Conservation (phyloP, 2,797 vertebrate genomes). For the Mycteria americana region DNA sequence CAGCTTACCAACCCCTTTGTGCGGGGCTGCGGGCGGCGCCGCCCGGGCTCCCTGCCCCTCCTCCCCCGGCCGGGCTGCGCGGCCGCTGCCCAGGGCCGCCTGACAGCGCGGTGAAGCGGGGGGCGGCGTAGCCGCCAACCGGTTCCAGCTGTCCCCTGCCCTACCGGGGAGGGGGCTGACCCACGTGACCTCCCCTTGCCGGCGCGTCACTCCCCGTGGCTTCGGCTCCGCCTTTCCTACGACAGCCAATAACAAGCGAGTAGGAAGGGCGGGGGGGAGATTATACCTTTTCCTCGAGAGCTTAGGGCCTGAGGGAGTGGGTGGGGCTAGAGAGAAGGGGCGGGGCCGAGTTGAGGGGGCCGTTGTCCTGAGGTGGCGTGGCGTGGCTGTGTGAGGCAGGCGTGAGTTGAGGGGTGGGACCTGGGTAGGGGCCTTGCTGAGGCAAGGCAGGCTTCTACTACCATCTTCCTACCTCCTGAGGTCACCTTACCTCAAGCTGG, state of each 20-base stretch:
- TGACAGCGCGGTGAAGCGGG: no score
- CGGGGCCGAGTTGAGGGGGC: no score
- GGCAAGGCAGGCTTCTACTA: rapidly evolving
- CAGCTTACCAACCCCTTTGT: no score
- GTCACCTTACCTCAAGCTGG: rapidly evolving
- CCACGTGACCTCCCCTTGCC: not conserved
- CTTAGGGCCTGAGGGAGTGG: no score
- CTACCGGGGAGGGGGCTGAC: not conserved
- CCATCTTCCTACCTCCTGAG: rapidly evolving
- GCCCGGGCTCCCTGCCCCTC: no score
- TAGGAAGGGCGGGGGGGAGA: no score
- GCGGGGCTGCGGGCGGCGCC: no score
- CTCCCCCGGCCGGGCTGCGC: no score
- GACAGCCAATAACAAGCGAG: not conserved
- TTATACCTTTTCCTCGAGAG: not conserved
- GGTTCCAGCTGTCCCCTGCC: not conserved
- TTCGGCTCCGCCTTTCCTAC: not conserved
- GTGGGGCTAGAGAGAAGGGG: no score
- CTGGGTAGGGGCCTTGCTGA: rapidly evolving
- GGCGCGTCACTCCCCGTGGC: rapidly evolving
- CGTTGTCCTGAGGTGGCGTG: not conserved
- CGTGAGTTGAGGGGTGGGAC: not conserved
- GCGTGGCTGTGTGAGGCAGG: rapidly evolving
- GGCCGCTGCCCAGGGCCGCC: not conserved
- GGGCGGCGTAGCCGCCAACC: not conserved